phyloP scores from a whole-genome alignment of 2,888 invertebrate species.

The Apamea epomidion region DNA sequence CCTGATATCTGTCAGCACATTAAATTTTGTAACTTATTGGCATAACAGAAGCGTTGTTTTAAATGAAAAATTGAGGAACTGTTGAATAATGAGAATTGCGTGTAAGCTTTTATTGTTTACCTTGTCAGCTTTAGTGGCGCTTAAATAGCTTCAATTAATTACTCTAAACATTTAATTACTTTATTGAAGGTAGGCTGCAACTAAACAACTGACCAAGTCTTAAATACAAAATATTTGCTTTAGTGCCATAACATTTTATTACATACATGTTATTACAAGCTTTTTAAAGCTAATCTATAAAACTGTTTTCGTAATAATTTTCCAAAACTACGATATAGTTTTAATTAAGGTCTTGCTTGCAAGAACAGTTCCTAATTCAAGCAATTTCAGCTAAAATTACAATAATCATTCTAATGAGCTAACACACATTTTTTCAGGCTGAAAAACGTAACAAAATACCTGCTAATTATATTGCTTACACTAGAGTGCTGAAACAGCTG shows the following conservation, averaged over 20 bases:
- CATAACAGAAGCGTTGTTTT: background rate
- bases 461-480: conserved; percentile 38
- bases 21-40: background rate
- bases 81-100: background rate
- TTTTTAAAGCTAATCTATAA: background rate
- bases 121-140: too few species aligned
- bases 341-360: background rate
- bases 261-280: background rate
- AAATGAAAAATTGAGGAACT: background rate
- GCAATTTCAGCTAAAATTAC: conserved; percentile 18
- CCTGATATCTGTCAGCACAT: background rate
- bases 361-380: conserved; percentile 2
- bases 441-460: conserved; percentile 43
- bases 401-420: conserved; percentile 35
- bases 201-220: background rate
- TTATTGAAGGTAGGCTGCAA: too few species aligned
- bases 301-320: background rate
- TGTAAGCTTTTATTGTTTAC: background rate
- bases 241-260: background rate
- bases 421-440: conserved; percentile 26
- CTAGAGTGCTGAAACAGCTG: conserved; percentile 49
- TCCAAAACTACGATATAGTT: background rate
- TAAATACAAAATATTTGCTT: background rate
- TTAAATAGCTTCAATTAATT: too few species aligned
- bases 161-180: background rate